phyloP scores from a whole-genome alignment of 1,140 invertebrate species.

The Pararge aegeria region DNA sequence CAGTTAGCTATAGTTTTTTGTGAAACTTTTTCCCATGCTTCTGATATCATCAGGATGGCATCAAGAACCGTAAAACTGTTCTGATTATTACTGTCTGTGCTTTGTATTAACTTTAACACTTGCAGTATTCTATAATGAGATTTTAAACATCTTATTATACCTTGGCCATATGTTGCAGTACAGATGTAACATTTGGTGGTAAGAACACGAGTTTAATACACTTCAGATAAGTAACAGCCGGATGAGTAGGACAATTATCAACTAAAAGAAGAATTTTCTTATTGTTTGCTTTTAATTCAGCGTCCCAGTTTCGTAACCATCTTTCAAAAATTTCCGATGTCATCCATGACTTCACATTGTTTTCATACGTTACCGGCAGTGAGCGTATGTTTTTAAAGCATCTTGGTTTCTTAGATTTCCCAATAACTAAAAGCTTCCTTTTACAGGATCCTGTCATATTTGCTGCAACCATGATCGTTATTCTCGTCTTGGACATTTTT shows the following conservation, averaged over 20 bases:
- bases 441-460: constrained; percentile 7
- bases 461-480: constrained; percentile 6
- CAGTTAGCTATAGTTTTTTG: constrained; percentile 32
- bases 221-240: constrained; percentile 27
- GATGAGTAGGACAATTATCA: constrained; percentile 32
- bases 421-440: constrained; percentile 18
- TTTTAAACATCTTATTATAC: constrained; percentile 42
- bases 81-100: constrained; percentile 31
- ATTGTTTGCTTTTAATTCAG: constrained; percentile 25
- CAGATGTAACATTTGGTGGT: constrained; percentile 28
- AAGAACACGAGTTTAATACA: constrained; percentile 35
- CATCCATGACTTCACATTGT: constrained; percentile 35
- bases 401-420: constrained; percentile 27
- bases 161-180: constrained; percentile 32
- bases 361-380: constrained; percentile 28
- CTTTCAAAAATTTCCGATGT: constrained; percentile 34
- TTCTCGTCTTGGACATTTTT: constrained; percentile 31
- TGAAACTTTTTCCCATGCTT: constrained; percentile 36
- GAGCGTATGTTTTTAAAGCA: constrained; percentile 29
- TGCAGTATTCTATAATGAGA: constrained; percentile 41
- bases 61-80: constrained; percentile 41
- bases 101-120: constrained; percentile 36
- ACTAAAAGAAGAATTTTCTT: constrained; percentile 32
- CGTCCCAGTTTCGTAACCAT: constrained; percentile 31
- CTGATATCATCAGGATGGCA: constrained; percentile 36